phyloP scores from a whole-genome alignment of 2,113 vertebrate genomes.

The Thunnus maccoyii region DNA sequence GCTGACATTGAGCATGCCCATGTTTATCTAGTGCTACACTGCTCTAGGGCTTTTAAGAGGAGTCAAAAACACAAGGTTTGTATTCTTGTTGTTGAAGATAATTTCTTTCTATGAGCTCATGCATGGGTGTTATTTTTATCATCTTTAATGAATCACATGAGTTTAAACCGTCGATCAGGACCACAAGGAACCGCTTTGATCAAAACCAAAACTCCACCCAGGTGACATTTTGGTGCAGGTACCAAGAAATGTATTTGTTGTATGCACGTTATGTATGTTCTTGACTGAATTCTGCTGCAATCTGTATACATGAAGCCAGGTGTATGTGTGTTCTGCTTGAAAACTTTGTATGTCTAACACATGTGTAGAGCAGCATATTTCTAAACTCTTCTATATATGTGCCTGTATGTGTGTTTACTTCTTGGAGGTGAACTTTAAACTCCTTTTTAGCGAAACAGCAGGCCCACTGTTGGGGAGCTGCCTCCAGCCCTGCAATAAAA shows the following conservation, averaged over 20 bases:
- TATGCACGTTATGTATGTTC: background rate
- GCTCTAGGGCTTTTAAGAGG: background rate
- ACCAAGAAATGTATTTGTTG: background rate
- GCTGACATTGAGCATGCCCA: background rate
- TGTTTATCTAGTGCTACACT: background rate
- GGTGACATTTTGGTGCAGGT: background rate
- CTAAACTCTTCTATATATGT: background rate
- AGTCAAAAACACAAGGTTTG: background rate
- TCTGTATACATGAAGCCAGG: background rate
- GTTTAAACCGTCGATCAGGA: too few species aligned
- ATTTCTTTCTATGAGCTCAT: background rate
- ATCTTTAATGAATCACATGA: background rate
- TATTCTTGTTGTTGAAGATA: background rate
- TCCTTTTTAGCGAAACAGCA: slow-evolving; percentile 21
- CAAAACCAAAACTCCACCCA: background rate
- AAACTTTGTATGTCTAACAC: background rate
- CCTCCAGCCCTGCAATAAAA: slow-evolving; percentile 42
- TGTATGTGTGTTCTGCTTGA: background rate
- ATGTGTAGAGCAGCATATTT: background rate
- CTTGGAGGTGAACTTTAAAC: background rate
- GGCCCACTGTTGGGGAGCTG: slow-evolving; percentile 8
- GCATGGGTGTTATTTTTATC: background rate
- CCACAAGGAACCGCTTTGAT: background rate
- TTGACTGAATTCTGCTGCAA: background rate
- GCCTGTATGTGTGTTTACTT: slow-evolving; percentile 1